These are phyloP conservation scores for Drosophila novamexicana DNA, from an alignment of 1,140 invertebrate species.

Conservation along the genomic window DNA sequence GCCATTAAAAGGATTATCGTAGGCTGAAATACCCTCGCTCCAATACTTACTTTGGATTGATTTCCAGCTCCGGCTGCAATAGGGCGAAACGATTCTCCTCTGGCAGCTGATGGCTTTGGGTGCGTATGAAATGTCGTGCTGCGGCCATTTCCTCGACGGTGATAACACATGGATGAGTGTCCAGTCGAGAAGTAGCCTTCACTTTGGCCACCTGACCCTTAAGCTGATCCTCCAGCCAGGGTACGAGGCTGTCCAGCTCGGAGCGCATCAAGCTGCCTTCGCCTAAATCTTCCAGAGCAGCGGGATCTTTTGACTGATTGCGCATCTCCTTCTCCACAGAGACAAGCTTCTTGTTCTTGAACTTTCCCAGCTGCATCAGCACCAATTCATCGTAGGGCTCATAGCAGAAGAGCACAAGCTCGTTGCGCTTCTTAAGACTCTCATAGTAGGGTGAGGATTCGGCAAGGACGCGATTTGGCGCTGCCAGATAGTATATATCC, in stretches of 20 bases:
- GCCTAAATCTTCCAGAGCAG: constrained; percentile 86
- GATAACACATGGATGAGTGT: constrained; percentile 96
- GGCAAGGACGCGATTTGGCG: constrained; percentile 95
- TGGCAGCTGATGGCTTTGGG: constrained; percentile 92
- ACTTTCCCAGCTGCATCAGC: constrained; percentile 94
- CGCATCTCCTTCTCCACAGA: constrained; percentile 98
- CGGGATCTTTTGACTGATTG: constrained; percentile 86
- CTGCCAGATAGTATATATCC: constrained; percentile 96
- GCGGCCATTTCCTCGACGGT: constrained; percentile 98
- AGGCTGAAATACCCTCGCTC: no score
- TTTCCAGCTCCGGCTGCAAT: constrained; percentile 95
- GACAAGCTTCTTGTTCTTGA: constrained; percentile 91
- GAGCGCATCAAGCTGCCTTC: constrained; percentile 88
- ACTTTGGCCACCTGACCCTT: constrained; percentile 91
- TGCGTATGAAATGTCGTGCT: constrained; percentile 96
- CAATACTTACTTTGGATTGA: constrained; percentile 92
- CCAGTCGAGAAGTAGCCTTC: constrained; percentile 92
- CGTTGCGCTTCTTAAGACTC: constrained; percentile 93
- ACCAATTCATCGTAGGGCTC: constrained; percentile 98
- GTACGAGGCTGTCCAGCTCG: constrained; percentile 91
- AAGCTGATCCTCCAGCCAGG: constrained; percentile 91
- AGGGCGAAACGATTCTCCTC: constrained; percentile 94
- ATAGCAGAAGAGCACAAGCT: constrained; percentile 97
- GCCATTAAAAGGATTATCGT: no score
- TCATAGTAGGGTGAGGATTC: constrained; percentile 98